Percentiles rank a stretch among this genome's conserved stretches.
These are phyloP conservation scores for Acromyrmex heyeri DNA, from an alignment of 1,140 invertebrate genomes.

Conservation along the genomic window DNA sequence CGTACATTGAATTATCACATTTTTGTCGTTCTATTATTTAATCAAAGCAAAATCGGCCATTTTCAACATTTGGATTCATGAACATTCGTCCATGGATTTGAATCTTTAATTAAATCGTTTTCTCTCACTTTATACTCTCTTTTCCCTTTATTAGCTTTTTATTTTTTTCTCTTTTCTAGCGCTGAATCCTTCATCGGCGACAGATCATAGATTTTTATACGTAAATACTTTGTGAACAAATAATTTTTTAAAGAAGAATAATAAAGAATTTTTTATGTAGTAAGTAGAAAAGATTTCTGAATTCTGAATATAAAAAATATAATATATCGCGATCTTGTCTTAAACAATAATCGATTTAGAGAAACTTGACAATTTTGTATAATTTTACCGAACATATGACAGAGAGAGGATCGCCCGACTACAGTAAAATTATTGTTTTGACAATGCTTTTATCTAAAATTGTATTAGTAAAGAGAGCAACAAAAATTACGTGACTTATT, in stretches of 20 bases:
- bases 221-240: conserved; percentile 22
- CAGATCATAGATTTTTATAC: conserved; percentile 55
- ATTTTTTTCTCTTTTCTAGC: conserved; percentile 51
- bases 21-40: conserved; percentile 29
- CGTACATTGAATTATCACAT: conserved; percentile 23
- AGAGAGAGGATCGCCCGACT: neutral
- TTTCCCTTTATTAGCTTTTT: conserved; percentile 52
- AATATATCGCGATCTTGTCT: neutral
- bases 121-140: conserved; percentile 47
- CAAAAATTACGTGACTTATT: neutral
- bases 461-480: neutral
- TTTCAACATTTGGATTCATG: neutral
- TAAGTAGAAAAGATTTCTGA: neutral
- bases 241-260: conserved; percentile 34
- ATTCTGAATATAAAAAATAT: neutral
- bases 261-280: conserved; percentile 52
- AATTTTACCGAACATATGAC: conserved; percentile 30
- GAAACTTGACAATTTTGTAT: conserved; percentile 54
- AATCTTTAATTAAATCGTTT: conserved; percentile 21
- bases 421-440: neutral
- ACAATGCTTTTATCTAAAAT: neutral
- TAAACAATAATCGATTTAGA: conserved; percentile 19
- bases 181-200: conserved; percentile 6
- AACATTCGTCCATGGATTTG: neutral
- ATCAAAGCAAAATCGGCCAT: neutral